Evolutionary conservation across 2,797 vertebrate genomes (phyloP).

Genomic region (Myripristis murdjan): DNA sequence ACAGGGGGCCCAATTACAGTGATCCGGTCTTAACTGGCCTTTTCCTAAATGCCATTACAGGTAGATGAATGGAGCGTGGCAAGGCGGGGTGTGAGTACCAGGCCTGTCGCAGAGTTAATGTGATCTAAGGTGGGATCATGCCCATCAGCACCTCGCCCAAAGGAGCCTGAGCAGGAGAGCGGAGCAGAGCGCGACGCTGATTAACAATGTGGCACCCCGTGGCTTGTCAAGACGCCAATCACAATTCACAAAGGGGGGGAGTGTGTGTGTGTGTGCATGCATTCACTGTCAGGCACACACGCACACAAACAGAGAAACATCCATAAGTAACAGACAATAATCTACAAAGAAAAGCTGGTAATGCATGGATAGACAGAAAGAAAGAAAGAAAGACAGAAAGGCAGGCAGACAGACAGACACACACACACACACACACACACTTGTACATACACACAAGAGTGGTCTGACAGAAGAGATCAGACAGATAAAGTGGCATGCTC

Average conservation of each 20-base stretch:
- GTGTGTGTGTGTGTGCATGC: constrained; percentile 12
- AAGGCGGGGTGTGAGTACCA: constrained; percentile 51
- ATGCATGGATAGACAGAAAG: constrained; percentile 45
- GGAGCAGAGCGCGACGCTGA: constrained; percentile 46
- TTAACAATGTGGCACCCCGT: constrained; percentile 43
- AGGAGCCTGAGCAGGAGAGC: constrained; percentile 25
- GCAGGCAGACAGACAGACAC: constrained; percentile 31
- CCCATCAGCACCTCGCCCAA: constrained; percentile 43
- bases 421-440: constrained; percentile 37
- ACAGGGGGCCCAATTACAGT: constrained; percentile 74
- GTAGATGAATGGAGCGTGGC: constrained; percentile 56
- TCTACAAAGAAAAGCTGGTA: constrained; percentile 39
- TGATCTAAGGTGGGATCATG: constrained; percentile 53
- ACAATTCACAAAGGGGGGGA: constrained; percentile 41
- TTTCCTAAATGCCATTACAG: constrained; percentile 72
- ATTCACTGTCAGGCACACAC: not conserved
- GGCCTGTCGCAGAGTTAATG: constrained; percentile 42
- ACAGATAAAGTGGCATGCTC: constrained; percentile 72
- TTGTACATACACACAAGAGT: too few relatives aligned
- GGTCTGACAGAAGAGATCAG: constrained; percentile 64
- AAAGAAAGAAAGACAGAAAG: constrained; percentile 28
- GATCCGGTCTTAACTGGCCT: constrained; percentile 57
- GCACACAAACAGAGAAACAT: constrained; percentile 13
- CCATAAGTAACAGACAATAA: not conserved
- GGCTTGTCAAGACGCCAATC: constrained; percentile 56